phyloP scores from a whole-genome alignment of 1,140 invertebrate species.

The Chelonus insularis region DNA sequence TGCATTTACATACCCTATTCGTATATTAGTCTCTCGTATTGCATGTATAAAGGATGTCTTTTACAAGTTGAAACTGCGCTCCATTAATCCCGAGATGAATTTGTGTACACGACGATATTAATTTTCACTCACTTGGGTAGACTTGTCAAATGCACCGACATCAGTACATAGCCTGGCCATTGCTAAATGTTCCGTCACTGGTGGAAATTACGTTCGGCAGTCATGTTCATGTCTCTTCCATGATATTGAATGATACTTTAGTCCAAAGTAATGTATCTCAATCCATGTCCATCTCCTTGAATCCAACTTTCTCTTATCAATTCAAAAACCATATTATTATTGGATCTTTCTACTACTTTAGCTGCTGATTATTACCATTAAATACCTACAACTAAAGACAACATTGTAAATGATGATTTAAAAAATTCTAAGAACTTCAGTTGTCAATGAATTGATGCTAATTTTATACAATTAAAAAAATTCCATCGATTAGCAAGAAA shows the following conservation, averaged over 20 bases:
- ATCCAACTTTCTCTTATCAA: no score
- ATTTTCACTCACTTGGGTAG: slow-evolving; percentile 3
- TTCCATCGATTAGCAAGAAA: no score
- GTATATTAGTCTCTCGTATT: not conserved
- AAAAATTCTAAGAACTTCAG: no score
- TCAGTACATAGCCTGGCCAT: not conserved
- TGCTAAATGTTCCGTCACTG: slow-evolving; percentile 11
- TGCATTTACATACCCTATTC: not conserved
- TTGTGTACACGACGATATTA: slow-evolving; percentile 20
- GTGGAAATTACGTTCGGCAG: slow-evolving; percentile 52
- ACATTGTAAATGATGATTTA: no score
- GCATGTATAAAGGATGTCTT: no score
- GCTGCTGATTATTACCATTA: no score
- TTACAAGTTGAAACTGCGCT: not conserved
- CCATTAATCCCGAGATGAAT: slow-evolving; percentile 16
- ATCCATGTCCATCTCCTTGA: no score
- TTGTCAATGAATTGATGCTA: no score
- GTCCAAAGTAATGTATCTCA: not conserved
- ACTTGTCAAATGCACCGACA: slow-evolving; percentile 13
- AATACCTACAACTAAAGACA: no score
- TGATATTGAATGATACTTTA: not conserved
- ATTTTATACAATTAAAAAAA: no score
- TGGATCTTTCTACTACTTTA: no score
- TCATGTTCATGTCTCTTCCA: slow-evolving; percentile 25
- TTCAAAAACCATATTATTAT: no score